These are phyloP conservation scores for Heliconius charithonia DNA, from an alignment of 2,888 invertebrate species.

Conservation along the genomic window DNA sequence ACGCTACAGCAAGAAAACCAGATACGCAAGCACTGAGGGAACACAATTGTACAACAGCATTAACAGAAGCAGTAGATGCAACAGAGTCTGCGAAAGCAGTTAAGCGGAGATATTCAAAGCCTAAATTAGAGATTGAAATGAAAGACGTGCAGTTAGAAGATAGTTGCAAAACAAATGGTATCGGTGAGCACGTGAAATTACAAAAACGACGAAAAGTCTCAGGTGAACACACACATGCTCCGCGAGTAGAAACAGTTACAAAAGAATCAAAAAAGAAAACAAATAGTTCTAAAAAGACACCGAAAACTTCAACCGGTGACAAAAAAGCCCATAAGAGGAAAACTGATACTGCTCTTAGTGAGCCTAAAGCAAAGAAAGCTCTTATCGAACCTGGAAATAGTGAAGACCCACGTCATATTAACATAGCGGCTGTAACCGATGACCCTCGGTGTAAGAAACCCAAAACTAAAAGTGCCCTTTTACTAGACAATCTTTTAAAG, in stretches of 20 bases:
- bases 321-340: slow-evolving; percentile 79
- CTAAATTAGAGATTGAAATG: slow-evolving; percentile 79
- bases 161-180: slow-evolving; percentile 76
- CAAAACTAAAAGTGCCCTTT: slow-evolving; percentile 76
- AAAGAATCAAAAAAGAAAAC: slow-evolving; percentile 67
- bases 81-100: slow-evolving; percentile 68
- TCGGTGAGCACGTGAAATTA: slow-evolving; percentile 81
- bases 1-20: slow-evolving; percentile 67
- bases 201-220: slow-evolving; percentile 83
- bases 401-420: slow-evolving; percentile 65
- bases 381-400: slow-evolving; percentile 61
- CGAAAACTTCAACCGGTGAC: slow-evolving; percentile 63
- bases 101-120: slow-evolving; percentile 75
- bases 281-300: slow-evolving; percentile 59
- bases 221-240: slow-evolving; percentile 66
- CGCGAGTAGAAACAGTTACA: slow-evolving; percentile 61
- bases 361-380: slow-evolving; percentile 65
- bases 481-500: slow-evolving; percentile 82
- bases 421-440: slow-evolving; percentile 57
- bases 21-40: slow-evolving; percentile 77
- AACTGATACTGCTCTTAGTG: slow-evolving; percentile 58
- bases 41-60: slow-evolving; percentile 64
- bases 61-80: slow-evolving; percentile 58
- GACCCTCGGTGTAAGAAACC: slow-evolving; percentile 63
- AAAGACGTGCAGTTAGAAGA: slow-evolving; percentile 78